Evolutionary conservation across 1,140 invertebrate species (phyloP), one percentile per base, ranked within the genome.

Genomic region (Lasioglossum albipes): DNA sequence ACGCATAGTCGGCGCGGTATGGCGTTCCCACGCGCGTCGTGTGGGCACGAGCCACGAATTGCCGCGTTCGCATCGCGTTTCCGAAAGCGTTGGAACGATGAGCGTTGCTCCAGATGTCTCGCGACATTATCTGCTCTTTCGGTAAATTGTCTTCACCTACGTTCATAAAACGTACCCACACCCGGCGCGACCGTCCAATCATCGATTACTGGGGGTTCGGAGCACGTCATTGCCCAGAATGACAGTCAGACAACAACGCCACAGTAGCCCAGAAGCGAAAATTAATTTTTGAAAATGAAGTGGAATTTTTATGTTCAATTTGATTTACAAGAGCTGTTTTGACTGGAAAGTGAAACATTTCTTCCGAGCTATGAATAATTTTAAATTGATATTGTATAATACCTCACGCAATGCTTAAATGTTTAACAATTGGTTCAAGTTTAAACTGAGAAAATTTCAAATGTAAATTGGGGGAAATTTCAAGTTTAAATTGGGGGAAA

Each of bases 151-250:
- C 64, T 22, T 61, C 80, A 86, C 85, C 81, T 75, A 83, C 81
- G 78, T 83, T 83, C 70, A 76, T 83, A 79, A 86, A 84, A 62
- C 57, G 61, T 79, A 13, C 77, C 84, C 69, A 84, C 72, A 45
- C 76, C 52, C 61, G 52, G 45, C 36, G 45, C 36, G 31, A 12
- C 31, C 20, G 45, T 27, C 22, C 76, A 67, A 74, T 54, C 36
- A 74, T 81, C 83, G 84, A 68, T 75, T 80, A 68, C 54, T 36
- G 9, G 36, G 0, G 22, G 0, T 22, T 41, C 45, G 6, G 36
- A 7, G 7, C 31, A 41, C 49, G 16, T 31, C 16, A 20, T 41
- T 27, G 42, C 49, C 49, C 4, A 31, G 20, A 79, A n/a, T 16
- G 0, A 36, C 16, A 20, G 62, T 27, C 27, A 36, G 77, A 73